phyloP scores from a whole-genome alignment of 2,888 invertebrate species.

The Protonemura montana region DNA sequence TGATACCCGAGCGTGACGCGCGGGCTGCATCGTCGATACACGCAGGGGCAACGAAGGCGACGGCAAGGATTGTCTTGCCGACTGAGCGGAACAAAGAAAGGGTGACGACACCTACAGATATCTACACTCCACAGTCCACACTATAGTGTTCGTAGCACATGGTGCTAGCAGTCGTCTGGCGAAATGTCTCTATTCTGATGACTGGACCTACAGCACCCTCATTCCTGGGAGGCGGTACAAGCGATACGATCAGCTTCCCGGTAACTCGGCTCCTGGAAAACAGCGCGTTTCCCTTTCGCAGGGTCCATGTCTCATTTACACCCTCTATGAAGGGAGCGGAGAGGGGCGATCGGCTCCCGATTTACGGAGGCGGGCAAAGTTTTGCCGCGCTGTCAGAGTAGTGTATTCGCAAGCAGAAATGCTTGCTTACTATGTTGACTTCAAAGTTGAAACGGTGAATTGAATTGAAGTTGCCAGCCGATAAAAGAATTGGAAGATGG shows the following conservation, averaged over 20 bases:
- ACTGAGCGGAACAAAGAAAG: neutral
- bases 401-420: too few relatives aligned
- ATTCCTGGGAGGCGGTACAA: neutral
- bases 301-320: neutral
- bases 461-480: too few relatives aligned
- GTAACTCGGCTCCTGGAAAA: neutral
- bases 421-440: too few relatives aligned
- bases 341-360: neutral
- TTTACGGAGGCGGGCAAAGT: too few relatives aligned
- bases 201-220: neutral
- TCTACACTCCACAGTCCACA: neutral
- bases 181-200: neutral
- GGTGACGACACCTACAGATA: slow-evolving; percentile 7
- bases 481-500: too few relatives aligned
- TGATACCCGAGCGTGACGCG: neutral
- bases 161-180: neutral
- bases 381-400: too few relatives aligned
- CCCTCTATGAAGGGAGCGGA: neutral
- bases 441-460: too few relatives aligned
- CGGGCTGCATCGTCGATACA: neutral
- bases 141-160: neutral
- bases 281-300: neutral
- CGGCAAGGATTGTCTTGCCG: neutral
- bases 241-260: neutral
- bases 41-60: neutral